Base-by-base conservation (phyloP, 35 echinoderm and acorn worm genomes). In the Apostichopus japonicus region DNA sequence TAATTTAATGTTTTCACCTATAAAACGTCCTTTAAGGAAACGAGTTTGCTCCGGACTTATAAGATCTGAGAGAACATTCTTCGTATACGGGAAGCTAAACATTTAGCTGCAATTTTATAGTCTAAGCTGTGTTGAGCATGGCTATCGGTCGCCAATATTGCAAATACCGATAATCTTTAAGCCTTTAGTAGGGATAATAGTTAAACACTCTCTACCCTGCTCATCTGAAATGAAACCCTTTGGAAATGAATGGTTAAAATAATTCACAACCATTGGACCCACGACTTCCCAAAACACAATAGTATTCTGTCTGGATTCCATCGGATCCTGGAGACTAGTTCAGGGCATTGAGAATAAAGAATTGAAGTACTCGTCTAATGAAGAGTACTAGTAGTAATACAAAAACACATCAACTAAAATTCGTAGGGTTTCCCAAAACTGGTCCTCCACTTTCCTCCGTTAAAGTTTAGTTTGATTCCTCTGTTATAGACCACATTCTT, bases 401-500 rank as follows among this genome's bases (percentile, higher is more conserved):
- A 33, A 33, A 33, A 33, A 33, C 27, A 33, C 27, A 33, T 33
- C 27, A 33, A 33, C 27, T 33, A 33, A 33, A 1, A 33, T 33
- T 33, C 27, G 27, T 33, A 33, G 27, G 1, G 63, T 67, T 67
- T 67, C 17, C 63, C 63, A 8, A 4, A 52, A 53, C 53, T 44
- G 23, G 72, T 65, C 24, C 87, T 72, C 65, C 87, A 90, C 63
- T 90, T 90, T 58, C 87, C 87, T 75, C 23, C 71, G 19, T 10
- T 16, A 90, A 90, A 90, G 1, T 4, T 51, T 33, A 90, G 63
- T 90, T 52, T 76, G 11, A 73, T 54, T 6, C 63, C 87, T 72
- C 71, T 53, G 11, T 77, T 24, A 21, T 75, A 90, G 71, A 53
- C 71, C 71, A 71, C 87, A 44, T 77, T 25, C 53, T 90, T 25